Percentiles rank a stretch among this genome's conserved stretches.
phyloP scores from a whole-genome alignment of 2,797 vertebrate species.

The Microctenopoma lineatum region DNA sequence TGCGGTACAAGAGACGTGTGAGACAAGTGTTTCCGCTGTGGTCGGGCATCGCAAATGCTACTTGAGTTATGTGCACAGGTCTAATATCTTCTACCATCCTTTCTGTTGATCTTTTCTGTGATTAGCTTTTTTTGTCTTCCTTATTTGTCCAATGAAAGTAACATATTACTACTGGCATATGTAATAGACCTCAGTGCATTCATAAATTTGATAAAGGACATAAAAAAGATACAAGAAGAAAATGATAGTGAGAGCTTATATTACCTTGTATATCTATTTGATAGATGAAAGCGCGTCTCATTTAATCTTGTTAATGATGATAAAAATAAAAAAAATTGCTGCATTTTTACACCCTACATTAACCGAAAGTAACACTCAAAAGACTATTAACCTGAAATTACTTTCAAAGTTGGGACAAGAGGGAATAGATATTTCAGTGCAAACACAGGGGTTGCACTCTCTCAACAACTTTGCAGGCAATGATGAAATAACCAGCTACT shows the following conservation, averaged over 20 bases:
- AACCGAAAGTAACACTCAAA: conserved; percentile 49
- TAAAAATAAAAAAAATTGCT: conserved; percentile 50
- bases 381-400: conserved; percentile 70
- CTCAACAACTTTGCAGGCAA: conserved; percentile 66
- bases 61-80: conserved; percentile 23
- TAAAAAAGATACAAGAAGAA: conserved; percentile 10
- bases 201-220: conserved; percentile 42
- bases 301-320: conserved; percentile 59
- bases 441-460: conserved; percentile 69
- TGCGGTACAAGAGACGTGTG: neutral
- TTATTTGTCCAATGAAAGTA: conserved; percentile 16
- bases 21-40: conserved; percentile 19
- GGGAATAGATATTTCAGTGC: conserved; percentile 69
- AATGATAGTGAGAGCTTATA: conserved; percentile 26
- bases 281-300: conserved; percentile 43
- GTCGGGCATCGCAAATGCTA: conserved; percentile 11
- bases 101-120: conserved; percentile 21
- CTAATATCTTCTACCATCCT: conserved; percentile 5
- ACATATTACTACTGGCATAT: conserved; percentile 28
- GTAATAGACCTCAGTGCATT: conserved; percentile 34
- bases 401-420: conserved; percentile 62
- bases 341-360: conserved; percentile 35
- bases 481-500: conserved; percentile 77
- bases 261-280: conserved; percentile 45
- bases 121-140: conserved; percentile 14